These are phyloP conservation scores for Sclerodermus sp. DNA, from an alignment of 2,888 invertebrate species.

Conservation along the genomic window DNA sequence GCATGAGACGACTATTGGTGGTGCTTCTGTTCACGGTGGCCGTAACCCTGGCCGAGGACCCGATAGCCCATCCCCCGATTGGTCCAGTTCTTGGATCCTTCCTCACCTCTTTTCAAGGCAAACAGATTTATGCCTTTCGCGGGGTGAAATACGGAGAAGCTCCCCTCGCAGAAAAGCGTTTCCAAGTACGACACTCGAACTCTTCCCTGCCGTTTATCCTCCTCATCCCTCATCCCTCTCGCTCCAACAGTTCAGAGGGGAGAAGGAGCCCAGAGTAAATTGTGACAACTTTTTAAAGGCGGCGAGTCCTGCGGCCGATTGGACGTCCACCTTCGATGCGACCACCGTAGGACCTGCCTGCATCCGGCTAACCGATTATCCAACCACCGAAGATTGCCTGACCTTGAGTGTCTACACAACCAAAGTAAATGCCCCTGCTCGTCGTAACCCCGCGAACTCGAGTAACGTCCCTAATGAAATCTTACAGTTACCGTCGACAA, in stretches of 20 bases:
- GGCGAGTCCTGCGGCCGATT: conserved; percentile 60
- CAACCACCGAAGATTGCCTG: conserved; percentile 66
- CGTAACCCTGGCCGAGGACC: background rate
- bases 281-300: conserved; percentile 50
- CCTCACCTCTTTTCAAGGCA: conserved; percentile 32
- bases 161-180: conserved; percentile 34
- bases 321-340: conserved; percentile 61
- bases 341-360: conserved; percentile 64
- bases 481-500: background rate
- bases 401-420: conserved; percentile 65
- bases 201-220: background rate
- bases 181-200: conserved; percentile 24
- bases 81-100: conserved; percentile 37
- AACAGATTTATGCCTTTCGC: conserved; percentile 37
- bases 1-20: no score
- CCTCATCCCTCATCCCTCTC: no score
- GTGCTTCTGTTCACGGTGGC: background rate
- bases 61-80: conserved; percentile 15
- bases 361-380: conserved; percentile 53
- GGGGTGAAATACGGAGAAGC: conserved; percentile 41
- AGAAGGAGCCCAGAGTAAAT: background rate
- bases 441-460: no score
- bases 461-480: no score
- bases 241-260: no score
- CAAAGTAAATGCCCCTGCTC: conserved; percentile 40